A percentile compares a stretch with the other conserved stretches of the same genome.
These are phyloP conservation scores for Tetragonisca angustula DNA, from an alignment of 2,888 invertebrate genomes.

Conservation along the genomic window DNA sequence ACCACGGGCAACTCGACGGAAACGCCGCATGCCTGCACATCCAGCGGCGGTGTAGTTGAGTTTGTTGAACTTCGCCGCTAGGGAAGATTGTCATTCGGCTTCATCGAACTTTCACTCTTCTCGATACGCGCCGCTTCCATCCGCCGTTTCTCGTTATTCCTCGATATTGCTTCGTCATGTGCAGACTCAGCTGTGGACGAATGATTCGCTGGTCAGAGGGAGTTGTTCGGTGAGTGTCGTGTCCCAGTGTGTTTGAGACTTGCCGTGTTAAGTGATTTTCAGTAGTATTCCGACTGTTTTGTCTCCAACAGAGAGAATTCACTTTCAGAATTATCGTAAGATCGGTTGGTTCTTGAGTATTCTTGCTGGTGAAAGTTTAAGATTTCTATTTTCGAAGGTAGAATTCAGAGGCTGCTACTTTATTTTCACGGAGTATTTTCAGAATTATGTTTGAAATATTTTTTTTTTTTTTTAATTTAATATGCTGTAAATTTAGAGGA, in stretches of 20 bases:
- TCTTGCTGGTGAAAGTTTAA: neutral
- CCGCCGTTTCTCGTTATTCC: neutral
- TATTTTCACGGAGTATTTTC: no score
- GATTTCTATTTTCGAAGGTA: no score
- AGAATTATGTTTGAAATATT: no score
- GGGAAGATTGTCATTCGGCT: constrained; percentile 33
- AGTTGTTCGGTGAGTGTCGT: neutral
- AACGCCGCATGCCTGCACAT: constrained; percentile 27
- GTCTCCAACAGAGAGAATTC: neutral
- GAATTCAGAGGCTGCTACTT: no score
- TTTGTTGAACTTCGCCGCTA: constrained; percentile 47
- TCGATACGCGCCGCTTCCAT: neutral
- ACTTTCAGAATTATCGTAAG: neutral
- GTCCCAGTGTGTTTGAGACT: neutral
- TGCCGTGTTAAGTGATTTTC: neutral
- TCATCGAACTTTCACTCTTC: neutral
- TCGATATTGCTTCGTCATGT: neutral
- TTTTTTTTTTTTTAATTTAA: neutral
- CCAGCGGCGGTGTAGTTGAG: neutral
- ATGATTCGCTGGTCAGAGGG: neutral
- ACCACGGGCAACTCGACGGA: constrained; percentile 46
- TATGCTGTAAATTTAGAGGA: neutral
- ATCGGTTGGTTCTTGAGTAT: neutral
- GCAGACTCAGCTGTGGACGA: neutral
- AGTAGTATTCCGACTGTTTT: neutral